Base-by-base conservation (phyloP, 2,797 vertebrate genomes). In the Typhlichthys subterraneus region DNA sequence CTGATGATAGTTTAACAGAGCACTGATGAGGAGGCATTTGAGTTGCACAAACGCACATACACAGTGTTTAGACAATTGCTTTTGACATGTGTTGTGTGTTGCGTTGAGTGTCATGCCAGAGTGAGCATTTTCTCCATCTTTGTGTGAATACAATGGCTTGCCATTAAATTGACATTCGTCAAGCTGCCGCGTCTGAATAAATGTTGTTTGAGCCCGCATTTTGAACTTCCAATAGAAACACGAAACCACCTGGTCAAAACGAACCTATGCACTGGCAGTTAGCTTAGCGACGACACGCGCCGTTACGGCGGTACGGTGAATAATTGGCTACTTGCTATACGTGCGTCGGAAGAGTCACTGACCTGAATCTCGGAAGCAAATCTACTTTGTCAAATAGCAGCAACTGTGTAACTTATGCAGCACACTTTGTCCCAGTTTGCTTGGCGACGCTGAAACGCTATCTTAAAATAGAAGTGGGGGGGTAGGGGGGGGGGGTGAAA, bases 1-100 rank as follows among this genome's bases (percentile, higher is more conserved):
- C 81, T 88, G 86, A 90, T 85, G 85, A 85, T 84, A 79, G 87
- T 87, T 87, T 84, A 86, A 88, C 88, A 88, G 87, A 87, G 82
- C 78, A 65, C 78, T 87, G 73, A 85, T 87, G 83, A 87, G 87
- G 87, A 82, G 77, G 58, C 73, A 84, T 77, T 86, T 69, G 74
- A 82, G 73, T 74, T 55, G 59, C 23, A 23, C 23, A 3, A 23
- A 23, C 23, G 23, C 23, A 23, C 53, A 63, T 59, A 59, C 65
- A 70, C 72, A 65, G 66, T 67, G 69, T 81, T 65, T 66, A 61
- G 58, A 33, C 84, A 88, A 90, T 84, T 76, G 72, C 75, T 74
- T 78, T 73, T 85, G 85, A 87, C 85, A 68, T 77, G 76, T 82
- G 70, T 87, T 86, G 79, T 85, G 83, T 85, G 67, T 68, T 80